Evolutionary conservation across 2,888 invertebrate species (phyloP), one percentile per base, ranked within the genome.

Genomic region (Conus canariensis): DNA sequence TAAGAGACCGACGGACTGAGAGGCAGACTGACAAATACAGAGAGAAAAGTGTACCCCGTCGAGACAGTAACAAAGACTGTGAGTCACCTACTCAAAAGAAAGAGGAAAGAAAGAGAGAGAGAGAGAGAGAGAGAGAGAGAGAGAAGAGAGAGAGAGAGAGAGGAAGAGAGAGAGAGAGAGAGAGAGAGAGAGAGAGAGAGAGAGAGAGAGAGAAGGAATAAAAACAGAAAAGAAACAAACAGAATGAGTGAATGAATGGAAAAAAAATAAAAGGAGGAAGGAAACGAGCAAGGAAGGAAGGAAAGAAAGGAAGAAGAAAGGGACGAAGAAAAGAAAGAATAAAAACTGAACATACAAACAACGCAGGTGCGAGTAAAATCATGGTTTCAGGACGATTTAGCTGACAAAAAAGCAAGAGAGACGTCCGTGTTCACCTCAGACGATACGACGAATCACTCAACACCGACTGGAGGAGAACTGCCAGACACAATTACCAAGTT

Each of bases 41-140:
- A 56, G 83, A 83, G n/a, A 70, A 22, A 70, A 22, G 4, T 45
- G 45, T 45, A 45, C 45, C 45, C 45, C 45, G 45, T 1, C 16
- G 60, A 70, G 70, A 70, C 19, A 70, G 70, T 19, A 4, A 70
- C 19, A 70, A 9, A 67, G 85, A 83, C 6, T 64, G 60, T 30
- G 60, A 85, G 85, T 45, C 2, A 45, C 45, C 45, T 45, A 45
- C 45, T 45, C 45, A 45, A 45, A 45, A 9, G 60, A 60, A 1
- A 85, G 85, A 85, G 60, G 60, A 85, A 60, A 56, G 60, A 60
- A n/a, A 85, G 60, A 60, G 60, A 67, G 70, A 67, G 85, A 60
- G 85, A 56, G 88, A 74, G 70, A 77, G 88, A 77, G 70, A 45
- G 45, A 74, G 88, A 45, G 77, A 67, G 89, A 83, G 85, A 60